Evolutionary conservation across 2,888 invertebrate species (phyloP).

Genomic region (Agrochola litura): DNA sequence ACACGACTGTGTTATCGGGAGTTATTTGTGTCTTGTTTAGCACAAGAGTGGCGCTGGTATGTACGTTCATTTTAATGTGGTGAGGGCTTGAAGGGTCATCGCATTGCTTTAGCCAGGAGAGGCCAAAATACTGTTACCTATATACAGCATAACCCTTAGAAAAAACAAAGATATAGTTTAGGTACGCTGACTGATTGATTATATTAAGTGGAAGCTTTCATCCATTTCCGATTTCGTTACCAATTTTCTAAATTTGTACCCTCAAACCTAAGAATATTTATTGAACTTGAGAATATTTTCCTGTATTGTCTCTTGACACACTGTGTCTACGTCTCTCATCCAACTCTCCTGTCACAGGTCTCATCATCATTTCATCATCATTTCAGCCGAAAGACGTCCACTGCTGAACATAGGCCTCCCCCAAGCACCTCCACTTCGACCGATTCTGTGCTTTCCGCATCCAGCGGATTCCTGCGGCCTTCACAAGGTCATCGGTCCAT

Average conservation of each 20-base stretch:
- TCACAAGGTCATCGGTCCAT: too few relatives aligned
- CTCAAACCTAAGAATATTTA: neutral
- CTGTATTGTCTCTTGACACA: neutral
- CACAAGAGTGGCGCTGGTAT: neutral
- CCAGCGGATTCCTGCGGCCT: too few relatives aligned
- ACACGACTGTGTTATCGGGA: neutral
- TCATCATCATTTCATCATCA: too few relatives aligned
- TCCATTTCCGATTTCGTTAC: neutral
- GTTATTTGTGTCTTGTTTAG: neutral
- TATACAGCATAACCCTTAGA: neutral
- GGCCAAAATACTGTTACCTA: neutral
- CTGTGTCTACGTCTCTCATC: too few relatives aligned
- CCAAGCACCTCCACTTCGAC: too few relatives aligned
- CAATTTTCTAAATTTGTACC: too few relatives aligned
- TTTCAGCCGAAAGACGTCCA: too few relatives aligned
- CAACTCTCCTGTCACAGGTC: neutral
- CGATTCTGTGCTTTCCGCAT: too few relatives aligned
- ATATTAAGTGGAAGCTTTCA: neutral
- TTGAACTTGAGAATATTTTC: neutral
- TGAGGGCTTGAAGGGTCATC: neutral
- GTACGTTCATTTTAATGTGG: neutral
- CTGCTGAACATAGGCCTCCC: too few relatives aligned
- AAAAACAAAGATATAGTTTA: neutral
- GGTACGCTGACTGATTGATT: neutral
- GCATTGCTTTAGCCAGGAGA: neutral